These are phyloP conservation scores for Drosophila lacteicornis DNA, from an alignment of 1,140 invertebrate genomes.

Conservation along the genomic window DNA sequence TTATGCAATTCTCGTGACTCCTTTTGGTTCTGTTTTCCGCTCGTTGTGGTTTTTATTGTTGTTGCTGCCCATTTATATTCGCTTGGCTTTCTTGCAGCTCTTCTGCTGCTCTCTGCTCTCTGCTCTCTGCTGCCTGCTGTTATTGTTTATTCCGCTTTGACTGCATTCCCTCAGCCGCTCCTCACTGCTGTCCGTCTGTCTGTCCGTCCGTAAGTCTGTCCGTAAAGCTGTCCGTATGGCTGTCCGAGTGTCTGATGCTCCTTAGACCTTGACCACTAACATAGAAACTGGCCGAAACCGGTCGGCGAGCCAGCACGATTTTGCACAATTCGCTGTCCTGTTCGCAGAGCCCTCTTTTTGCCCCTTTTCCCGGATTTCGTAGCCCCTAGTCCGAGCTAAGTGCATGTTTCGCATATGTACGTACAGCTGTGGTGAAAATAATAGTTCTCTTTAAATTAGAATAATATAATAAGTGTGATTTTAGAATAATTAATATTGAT, in stretches of 20 bases:
- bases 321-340: constrained; percentile 36
- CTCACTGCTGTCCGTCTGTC: constrained; percentile 11
- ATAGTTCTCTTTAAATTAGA: background rate
- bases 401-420: constrained; percentile 18
- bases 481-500: too few relatives aligned
- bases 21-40: constrained; percentile 56
- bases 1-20: constrained; percentile 76
- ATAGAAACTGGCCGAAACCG: constrained; percentile 73
- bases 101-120: background rate
- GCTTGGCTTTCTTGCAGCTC: constrained; percentile 38
- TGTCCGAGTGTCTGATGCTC: constrained; percentile 68
- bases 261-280: constrained; percentile 85
- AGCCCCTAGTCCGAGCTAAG: background rate
- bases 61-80: constrained; percentile 37
- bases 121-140: constrained; percentile 26
- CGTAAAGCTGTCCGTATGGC: background rate
- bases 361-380: background rate
- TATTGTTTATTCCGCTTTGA: constrained; percentile 72
- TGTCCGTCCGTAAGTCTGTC: constrained; percentile 3
- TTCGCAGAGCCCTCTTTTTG: background rate
- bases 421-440: background rate
- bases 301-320: constrained; percentile 43
- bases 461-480: too few relatives aligned
- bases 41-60: constrained; percentile 47
- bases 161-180: constrained; percentile 50